Conservation (phyloP, 2,888 invertebrate species). For the Trissoscelio sp. region DNA sequence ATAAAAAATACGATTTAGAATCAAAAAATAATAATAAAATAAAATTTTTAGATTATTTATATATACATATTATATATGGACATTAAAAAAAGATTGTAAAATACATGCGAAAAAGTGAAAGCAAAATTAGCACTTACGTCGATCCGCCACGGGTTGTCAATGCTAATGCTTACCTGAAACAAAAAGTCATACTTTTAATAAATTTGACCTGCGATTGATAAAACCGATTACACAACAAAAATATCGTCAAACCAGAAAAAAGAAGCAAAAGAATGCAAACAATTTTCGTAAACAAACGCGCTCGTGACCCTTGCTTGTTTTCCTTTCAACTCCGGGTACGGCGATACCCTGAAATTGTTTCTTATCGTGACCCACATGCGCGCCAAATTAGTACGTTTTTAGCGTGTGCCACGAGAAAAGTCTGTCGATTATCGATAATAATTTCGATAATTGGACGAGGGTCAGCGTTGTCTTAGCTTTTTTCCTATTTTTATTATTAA, state of each 20-base stretch:
- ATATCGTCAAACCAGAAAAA: neutral
- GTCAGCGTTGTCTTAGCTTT: neutral
- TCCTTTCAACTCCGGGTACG: slow-evolving; percentile 5
- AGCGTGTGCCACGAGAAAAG: neutral
- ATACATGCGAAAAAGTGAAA: slow-evolving; percentile 42
- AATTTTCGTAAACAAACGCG: neutral
- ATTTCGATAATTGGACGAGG: neutral
- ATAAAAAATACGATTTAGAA: too few species aligned
- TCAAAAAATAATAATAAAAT: too few species aligned
- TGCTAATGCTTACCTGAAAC: slow-evolving; percentile 52
- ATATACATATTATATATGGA: too few species aligned
- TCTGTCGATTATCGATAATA: neutral
- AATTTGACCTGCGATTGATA: slow-evolving; percentile 4
- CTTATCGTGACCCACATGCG: slow-evolving; percentile 18
- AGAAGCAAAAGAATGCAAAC: neutral
- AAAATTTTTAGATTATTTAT: too few species aligned
- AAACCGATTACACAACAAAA: neutral
- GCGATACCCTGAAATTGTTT: slow-evolving; percentile 1
- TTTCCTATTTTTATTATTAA: too few species aligned
- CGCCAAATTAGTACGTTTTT: neutral
- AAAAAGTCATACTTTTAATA: slow-evolving; percentile 36
- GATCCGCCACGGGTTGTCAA: slow-evolving; percentile 25
- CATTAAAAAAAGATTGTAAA: too few species aligned
- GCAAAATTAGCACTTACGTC: slow-evolving; percentile 48
- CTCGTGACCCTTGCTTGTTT: slow-evolving; percentile 10